Conservation (phyloP, 2,113 vertebrate genomes). For the Amphiprion ocellaris region DNA sequence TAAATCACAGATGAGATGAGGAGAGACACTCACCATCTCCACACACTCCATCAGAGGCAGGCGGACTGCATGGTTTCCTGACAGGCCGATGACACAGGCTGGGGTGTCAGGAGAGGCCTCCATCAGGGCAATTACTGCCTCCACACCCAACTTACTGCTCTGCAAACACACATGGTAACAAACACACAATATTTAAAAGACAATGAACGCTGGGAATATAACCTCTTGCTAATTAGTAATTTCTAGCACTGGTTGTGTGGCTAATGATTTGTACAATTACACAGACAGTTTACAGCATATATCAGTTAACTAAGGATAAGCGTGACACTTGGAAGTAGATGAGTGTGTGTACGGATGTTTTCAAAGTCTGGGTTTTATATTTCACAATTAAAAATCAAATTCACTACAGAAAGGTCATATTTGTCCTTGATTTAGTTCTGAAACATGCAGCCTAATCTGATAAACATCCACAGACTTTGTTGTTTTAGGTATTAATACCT, state of each 20-base stretch:
- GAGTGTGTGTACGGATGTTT: too few relatives aligned
- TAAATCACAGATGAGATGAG: neutral
- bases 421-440: too few relatives aligned
- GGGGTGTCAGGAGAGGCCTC: slow-evolving; percentile 92
- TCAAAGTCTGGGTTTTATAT: too few relatives aligned
- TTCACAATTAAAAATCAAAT: too few relatives aligned
- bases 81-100: slow-evolving; percentile 93
- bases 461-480: too few relatives aligned
- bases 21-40: slow-evolving; percentile 87
- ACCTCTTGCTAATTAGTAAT: too few relatives aligned
- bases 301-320: neutral
- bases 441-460: too few relatives aligned
- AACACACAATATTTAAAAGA: neutral
- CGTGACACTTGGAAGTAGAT: too few relatives aligned
- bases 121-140: slow-evolving; percentile 92
- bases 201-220: too few relatives aligned
- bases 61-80: slow-evolving; percentile 91
- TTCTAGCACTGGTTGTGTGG: neutral
- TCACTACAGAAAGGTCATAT: too few relatives aligned
- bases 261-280: neutral
- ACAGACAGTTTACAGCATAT: neutral
- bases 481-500: neutral
- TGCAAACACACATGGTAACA: slow-evolving; percentile 62
- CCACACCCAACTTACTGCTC: slow-evolving; percentile 96
- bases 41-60: slow-evolving; percentile 96